Evolutionary conservation across 1,140 invertebrate species (phyloP).

Genomic region (Halesus radiatus): DNA sequence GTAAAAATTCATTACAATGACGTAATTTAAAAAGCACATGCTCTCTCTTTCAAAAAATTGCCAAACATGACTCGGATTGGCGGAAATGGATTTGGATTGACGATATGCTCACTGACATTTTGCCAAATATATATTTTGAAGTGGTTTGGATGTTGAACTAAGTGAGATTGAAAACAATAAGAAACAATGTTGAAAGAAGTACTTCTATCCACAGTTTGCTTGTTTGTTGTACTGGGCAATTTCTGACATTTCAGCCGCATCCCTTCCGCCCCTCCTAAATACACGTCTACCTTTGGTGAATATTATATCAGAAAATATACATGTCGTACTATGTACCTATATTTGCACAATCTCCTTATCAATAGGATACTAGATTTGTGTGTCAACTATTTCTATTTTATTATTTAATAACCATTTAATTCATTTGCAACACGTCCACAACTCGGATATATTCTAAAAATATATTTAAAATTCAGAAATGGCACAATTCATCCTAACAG

Average conservation of each 20-base stretch:
- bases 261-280: too few relatives aligned
- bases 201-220: neutral
- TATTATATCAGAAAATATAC: constrained; percentile 58
- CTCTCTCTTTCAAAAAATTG: too few relatives aligned
- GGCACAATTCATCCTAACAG: constrained; percentile 48
- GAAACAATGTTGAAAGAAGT: too few relatives aligned
- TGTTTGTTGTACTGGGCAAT: neutral
- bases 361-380: constrained; percentile 49
- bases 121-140: too few relatives aligned
- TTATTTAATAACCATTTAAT: constrained; percentile 2
- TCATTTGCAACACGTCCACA: constrained; percentile 22
- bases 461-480: constrained; percentile 47
- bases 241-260: neutral
- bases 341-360: constrained; percentile 54
- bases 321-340: constrained; percentile 54
- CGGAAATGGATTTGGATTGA: too few relatives aligned
- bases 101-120: too few relatives aligned
- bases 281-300: constrained; percentile 57
- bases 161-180: too few relatives aligned
- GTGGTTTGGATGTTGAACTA: too few relatives aligned
- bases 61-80: too few relatives aligned
- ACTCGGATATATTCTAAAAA: constrained; percentile 45
- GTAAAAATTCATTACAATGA: too few relatives aligned
- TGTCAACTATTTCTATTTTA: constrained; percentile 47
- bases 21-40: too few relatives aligned